These are phyloP conservation scores for Arizona elegans DNA, from an alignment of 2,113 vertebrate species.

Conservation along the genomic window DNA sequence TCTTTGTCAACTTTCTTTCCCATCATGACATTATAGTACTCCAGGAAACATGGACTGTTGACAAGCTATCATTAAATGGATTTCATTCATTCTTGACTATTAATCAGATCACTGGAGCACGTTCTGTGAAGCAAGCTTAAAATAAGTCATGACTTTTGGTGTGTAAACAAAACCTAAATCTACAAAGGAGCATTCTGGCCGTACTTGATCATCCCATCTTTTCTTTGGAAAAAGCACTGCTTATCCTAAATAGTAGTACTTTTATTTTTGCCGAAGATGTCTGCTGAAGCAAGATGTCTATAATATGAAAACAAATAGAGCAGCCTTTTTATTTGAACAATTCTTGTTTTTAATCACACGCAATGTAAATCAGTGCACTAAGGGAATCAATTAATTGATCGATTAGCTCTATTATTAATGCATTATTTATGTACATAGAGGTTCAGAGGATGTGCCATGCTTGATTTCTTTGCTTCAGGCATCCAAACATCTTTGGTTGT, in stretches of 20 bases:
- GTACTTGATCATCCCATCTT: not conserved
- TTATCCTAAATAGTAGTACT: not conserved
- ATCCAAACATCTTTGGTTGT: not conserved
- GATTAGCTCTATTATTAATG: not conserved
- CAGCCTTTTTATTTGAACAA: not conserved
- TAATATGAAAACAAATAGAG: not conserved
- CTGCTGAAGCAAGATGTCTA: not conserved
- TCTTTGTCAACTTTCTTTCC: not conserved
- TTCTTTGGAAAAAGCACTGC: not conserved
- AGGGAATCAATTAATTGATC: constrained; percentile 7
- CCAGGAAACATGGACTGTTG: not conserved
- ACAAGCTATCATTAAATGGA: not conserved
- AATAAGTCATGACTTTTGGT: not conserved
- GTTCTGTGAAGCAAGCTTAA: not conserved
- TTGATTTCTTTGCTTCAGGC: constrained; percentile 4
- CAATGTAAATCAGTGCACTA: not conserved
- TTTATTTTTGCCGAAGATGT: not conserved
- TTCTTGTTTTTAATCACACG: not conserved
- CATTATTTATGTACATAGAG: not conserved
- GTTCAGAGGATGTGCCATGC: not conserved
- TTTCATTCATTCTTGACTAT: not conserved
- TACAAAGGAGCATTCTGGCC: not conserved
- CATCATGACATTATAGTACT: not conserved
- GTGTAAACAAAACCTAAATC: not conserved
- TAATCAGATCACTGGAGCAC: not conserved